A percentile compares a stretch with the other conserved stretches of the same genome.
These are phyloP conservation scores for Sakesphorus luctuosus DNA, from an alignment of 2,113 vertebrate genomes.

Conservation along the genomic window DNA sequence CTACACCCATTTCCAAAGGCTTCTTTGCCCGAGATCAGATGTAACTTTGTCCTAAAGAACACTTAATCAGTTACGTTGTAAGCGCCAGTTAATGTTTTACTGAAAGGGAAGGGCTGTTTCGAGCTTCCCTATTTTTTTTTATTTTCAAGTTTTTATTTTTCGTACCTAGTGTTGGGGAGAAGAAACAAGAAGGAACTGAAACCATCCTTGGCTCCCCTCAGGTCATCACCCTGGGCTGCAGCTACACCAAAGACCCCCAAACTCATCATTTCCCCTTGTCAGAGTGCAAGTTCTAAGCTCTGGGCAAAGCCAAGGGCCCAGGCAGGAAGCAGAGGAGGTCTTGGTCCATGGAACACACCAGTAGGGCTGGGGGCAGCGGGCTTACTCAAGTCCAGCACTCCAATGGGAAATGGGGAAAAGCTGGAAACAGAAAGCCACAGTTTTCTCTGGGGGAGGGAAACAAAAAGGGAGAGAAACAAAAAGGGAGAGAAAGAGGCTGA, in stretches of 20 bases:
- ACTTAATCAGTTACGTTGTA: background rate
- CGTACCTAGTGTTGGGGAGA: background rate
- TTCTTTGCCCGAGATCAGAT: background rate
- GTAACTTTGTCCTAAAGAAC: constrained; percentile 57
- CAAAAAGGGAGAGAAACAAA: background rate
- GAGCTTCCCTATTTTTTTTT: background rate
- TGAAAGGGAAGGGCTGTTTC: background rate
- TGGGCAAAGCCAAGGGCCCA: rapidly evolving
- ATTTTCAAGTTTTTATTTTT: background rate
- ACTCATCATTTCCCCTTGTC: background rate
- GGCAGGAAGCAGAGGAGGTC: background rate
- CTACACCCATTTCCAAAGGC: background rate
- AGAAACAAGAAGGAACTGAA: constrained; percentile 12
- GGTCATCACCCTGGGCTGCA: background rate
- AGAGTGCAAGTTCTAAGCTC: background rate
- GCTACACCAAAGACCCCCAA: background rate
- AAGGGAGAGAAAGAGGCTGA: background rate
- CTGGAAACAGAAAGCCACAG: rapidly evolving
- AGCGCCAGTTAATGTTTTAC: constrained; percentile 65
- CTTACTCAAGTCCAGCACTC: background rate
- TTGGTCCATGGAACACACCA: rapidly evolving
- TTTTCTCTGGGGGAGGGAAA: background rate
- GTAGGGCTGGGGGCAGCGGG: background rate
- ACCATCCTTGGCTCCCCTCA: background rate
- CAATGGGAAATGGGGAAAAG: background rate